Evolutionary conservation across 2,888 invertebrate species (phyloP).

Genomic region (Epinotia bilunana): DNA sequence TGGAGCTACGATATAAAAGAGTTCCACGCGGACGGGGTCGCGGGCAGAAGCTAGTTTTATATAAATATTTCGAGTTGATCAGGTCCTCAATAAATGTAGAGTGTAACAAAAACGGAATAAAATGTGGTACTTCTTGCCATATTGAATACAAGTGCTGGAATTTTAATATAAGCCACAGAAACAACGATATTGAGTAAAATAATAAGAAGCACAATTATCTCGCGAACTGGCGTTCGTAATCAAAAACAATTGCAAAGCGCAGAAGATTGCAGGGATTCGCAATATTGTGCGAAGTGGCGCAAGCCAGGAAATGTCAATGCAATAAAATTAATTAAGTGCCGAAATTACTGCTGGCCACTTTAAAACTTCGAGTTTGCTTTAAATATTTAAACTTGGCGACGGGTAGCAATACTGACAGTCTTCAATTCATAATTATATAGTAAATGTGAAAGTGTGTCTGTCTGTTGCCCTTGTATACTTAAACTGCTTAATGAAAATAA

Average conservation of each 20-base stretch:
- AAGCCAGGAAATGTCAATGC: slow-evolving; percentile 33
- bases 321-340: slow-evolving; percentile 31
- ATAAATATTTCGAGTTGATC: background rate
- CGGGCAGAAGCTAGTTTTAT: too few species aligned
- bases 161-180: slow-evolving; percentile 57
- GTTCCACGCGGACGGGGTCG: too few species aligned
- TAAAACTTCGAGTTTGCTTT: background rate
- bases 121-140: background rate
- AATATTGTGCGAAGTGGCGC: slow-evolving; percentile 58
- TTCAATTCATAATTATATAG: too few species aligned
- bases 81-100: background rate
- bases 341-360: slow-evolving; percentile 10
- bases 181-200: slow-evolving; percentile 41
- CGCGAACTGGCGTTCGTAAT: slow-evolving; percentile 72
- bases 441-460: too few species aligned
- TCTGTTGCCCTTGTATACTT: too few species aligned
- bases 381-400: background rate
- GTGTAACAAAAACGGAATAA: background rate
- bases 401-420: background rate
- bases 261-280: slow-evolving; percentile 70
- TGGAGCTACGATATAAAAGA: too few species aligned
- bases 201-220: slow-evolving; percentile 69
- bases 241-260: slow-evolving; percentile 73
- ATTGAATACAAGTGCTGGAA: slow-evolving; percentile 39
- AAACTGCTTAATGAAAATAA: too few species aligned